Percentiles rank a stretch among this genome's conserved stretches.
phyloP scores from a whole-genome alignment of 2,113 vertebrate genomes.

The Chitala chitala region DNA sequence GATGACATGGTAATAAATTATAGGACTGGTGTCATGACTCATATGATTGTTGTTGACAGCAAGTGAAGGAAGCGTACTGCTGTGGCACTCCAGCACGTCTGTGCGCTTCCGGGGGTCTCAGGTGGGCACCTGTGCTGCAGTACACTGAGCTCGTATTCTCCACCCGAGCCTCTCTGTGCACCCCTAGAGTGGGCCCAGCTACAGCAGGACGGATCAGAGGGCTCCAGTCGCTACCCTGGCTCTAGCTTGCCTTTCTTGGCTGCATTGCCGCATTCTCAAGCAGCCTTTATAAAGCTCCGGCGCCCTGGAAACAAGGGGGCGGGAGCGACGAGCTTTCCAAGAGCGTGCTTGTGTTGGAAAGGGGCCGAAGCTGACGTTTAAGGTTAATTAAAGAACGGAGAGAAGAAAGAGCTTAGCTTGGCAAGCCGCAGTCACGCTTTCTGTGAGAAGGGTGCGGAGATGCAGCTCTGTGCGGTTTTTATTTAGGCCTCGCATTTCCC shows the following conservation, averaged over 20 bases:
- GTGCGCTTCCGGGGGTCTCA: conserved; percentile 34
- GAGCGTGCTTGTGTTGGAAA: conserved; percentile 21
- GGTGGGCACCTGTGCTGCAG: background rate
- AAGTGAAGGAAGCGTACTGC: conserved; percentile 55
- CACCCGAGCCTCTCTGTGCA: conserved; percentile 31
- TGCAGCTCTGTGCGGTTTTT: background rate
- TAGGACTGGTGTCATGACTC: conserved; percentile 67
- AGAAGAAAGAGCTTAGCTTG: background rate
- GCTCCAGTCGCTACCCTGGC: conserved; percentile 21
- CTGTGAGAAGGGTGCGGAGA: conserved; percentile 3
- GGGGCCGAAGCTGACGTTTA: conserved; percentile 33
- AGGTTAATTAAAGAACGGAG: conserved; percentile 26
- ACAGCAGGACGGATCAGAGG: background rate
- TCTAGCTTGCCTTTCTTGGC: conserved; percentile 28
- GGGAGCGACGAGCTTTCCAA: conserved; percentile 5
- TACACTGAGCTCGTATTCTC: too few relatives aligned
- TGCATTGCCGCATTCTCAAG: conserved; percentile 30
- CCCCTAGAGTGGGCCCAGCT: background rate
- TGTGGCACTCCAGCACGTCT: conserved; percentile 30
- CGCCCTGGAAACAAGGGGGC: background rate
- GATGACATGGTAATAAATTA: conserved; percentile 63
- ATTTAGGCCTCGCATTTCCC: conserved; percentile 11
- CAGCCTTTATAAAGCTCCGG: conserved; percentile 30
- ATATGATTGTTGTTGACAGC: conserved; percentile 54
- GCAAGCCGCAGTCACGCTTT: background rate